Conservation (phyloP, 2,888 invertebrate species). For the Atrina japonica region DNA sequence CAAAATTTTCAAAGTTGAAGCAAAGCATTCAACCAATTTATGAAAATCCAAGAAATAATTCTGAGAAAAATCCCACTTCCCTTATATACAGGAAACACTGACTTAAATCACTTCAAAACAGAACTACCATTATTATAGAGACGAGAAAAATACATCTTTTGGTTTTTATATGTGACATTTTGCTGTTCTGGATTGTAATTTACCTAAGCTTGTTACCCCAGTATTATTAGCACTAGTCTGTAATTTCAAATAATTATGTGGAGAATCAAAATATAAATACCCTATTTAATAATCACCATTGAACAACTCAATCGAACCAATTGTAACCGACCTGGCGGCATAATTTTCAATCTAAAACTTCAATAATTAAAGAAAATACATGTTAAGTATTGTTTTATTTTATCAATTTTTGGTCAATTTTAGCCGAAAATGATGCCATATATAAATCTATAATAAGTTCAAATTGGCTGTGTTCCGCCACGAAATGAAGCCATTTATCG, state of each 20-base stretch:
- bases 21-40: too few relatives aligned
- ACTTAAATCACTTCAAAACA: constrained; percentile 23
- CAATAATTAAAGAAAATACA: too few relatives aligned
- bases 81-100: constrained; percentile 16
- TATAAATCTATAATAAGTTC: constrained; percentile 10
- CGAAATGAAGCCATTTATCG: constrained; percentile 10
- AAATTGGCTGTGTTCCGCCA: constrained; percentile 20
- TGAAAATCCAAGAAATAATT: constrained; percentile 1
- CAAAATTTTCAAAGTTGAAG: too few relatives aligned
- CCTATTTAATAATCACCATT: constrained; percentile 28
- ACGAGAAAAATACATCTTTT: constrained; percentile 34
- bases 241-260: constrained; percentile 41
- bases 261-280: constrained; percentile 37
- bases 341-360: too few relatives aligned
- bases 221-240: constrained; percentile 33
- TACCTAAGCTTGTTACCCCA: constrained; percentile 25
- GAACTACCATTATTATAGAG: constrained; percentile 29
- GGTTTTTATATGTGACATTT: constrained; percentile 35
- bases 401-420: too few relatives aligned
- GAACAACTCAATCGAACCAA: constrained; percentile 21
- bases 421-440: too few relatives aligned
- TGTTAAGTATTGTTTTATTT: too few relatives aligned
- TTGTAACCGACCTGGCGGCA: neutral
- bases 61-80: constrained; percentile 12
- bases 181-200: constrained; percentile 31